These are phyloP conservation scores for Cervus canadensis DNA, from an alignment of 2,113 vertebrate species.

Conservation along the genomic window DNA sequence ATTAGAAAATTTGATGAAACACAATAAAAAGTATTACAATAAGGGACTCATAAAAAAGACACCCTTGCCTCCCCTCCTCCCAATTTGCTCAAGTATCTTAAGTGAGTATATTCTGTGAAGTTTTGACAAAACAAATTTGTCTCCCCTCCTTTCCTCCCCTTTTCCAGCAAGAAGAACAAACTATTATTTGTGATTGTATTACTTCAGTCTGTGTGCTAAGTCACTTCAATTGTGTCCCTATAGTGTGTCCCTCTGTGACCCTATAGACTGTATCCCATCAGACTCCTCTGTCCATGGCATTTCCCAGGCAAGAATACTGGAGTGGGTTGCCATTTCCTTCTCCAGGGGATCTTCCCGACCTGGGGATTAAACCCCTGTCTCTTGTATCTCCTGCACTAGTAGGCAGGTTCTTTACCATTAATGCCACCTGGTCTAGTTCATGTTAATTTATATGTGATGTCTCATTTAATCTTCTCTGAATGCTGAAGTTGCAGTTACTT, in stretches of 20 bases:
- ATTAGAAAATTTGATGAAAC: background rate
- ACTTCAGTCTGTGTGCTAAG: background rate
- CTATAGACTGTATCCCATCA: background rate
- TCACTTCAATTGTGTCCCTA: background rate
- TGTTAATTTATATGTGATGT: background rate
- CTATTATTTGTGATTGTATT: background rate
- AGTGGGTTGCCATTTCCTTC: background rate
- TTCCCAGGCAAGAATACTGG: background rate
- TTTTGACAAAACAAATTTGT: background rate
- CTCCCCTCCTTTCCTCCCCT: background rate
- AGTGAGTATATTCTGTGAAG: background rate
- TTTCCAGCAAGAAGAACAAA: background rate
- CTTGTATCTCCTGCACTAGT: background rate
- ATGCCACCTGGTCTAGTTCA: background rate
- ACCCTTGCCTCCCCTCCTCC: background rate
- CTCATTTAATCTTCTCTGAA: background rate
- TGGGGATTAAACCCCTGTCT: rapidly evolving
- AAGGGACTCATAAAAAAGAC: background rate
- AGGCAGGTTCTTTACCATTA: background rate
- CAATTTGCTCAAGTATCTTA: background rate
- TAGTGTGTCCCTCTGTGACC: background rate
- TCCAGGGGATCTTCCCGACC: background rate
- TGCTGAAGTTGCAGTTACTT: background rate
- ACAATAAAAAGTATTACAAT: background rate
- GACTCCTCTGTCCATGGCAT: background rate